Base-by-base conservation (phyloP, 2,113 vertebrate genomes). In the Galemys pyrenaicus region DNA sequence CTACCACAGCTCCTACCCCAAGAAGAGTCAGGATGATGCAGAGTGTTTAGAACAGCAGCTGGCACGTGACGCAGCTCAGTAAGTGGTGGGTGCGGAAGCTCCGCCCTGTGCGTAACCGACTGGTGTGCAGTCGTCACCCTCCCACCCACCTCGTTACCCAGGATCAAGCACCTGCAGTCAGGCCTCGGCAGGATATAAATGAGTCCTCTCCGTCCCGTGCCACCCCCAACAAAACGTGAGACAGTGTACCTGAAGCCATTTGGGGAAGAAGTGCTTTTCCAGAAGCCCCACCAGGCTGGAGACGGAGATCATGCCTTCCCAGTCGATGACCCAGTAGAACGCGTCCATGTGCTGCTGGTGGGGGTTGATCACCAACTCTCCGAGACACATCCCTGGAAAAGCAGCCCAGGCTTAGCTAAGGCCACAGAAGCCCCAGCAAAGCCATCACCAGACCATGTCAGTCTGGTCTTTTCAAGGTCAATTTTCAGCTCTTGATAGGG, bases 261-360 rank as follows among this genome's bases (percentile, higher is more conserved):
- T 99, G 12, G 99, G 98, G 90, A 99, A 99, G 98, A 99, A 99
- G 96, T 99, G 99, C 97, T 99, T 99, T 93, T 99, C 99, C 6
- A 99, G 98, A 58, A 99, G 97, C 11, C 99, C 99, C 58, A 99
- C 99, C 0, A 99, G 98, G 97, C 99, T 99, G 87, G 99, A 99
- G n/a, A 98, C 98, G 0, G 99, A 99, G 88, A 99, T 96, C 99
- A 99, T 99, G 3, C 99, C 99, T 46, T 99, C 99, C 99, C 99
- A 99, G 98, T 99, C 99, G 51, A 99, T 98, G 96, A 99, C 99
- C 99, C 99, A 99, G 94, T 99, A 98, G 93, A 99, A 99, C 0
- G 99, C 99, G 1, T 99, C 99, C 99, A 99, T 99, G 97, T 99
- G 99, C 98, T 99, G 99, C 98, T 99, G 99, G 98, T 99, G 99